phyloP scores from a whole-genome alignment of 2,113 vertebrate genomes.

The Heterotis niloticus region DNA sequence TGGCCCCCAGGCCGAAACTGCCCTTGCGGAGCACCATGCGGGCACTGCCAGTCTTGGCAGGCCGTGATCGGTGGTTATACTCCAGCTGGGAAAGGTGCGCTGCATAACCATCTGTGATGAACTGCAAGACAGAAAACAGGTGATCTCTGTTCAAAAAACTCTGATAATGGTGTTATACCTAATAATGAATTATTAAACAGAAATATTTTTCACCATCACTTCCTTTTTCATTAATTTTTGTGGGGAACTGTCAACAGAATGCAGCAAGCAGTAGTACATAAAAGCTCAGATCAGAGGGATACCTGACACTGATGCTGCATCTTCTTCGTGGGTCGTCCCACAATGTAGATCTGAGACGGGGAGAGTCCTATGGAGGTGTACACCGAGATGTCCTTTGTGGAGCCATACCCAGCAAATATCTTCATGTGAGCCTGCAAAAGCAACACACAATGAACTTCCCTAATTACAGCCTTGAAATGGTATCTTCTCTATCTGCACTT shows the following conservation, averaged over 20 bases:
- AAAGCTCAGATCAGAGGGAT: conserved; percentile 10
- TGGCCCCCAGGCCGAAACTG: conserved; percentile 86
- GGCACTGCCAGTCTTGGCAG: conserved; percentile 80
- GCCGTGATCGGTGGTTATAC: conserved; percentile 82
- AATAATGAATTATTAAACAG: no score
- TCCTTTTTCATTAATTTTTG: no score
- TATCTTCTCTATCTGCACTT: background rate
- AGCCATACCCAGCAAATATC: conserved; percentile 89
- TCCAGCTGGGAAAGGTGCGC: conserved; percentile 93
- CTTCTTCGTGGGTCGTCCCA: conserved; percentile 91
- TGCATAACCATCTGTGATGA: conserved; percentile 90
- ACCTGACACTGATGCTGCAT: conserved; percentile 96
- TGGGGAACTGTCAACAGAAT: no score
- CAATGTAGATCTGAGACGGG: conserved; percentile 91
- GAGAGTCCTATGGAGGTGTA: conserved; percentile 86
- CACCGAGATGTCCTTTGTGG: conserved; percentile 93
- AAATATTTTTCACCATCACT: no score
- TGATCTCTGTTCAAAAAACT: background rate
- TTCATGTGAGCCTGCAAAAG: conserved; percentile 81
- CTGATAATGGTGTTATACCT: background rate
- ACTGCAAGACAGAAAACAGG: conserved; percentile 60
- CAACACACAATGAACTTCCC: background rate
- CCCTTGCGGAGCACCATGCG: conserved; percentile 92
- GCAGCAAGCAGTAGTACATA: no score
- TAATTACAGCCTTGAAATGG: background rate